Base-by-base conservation (phyloP, 2,797 vertebrate genomes). In the Ceryle rudis region DNA sequence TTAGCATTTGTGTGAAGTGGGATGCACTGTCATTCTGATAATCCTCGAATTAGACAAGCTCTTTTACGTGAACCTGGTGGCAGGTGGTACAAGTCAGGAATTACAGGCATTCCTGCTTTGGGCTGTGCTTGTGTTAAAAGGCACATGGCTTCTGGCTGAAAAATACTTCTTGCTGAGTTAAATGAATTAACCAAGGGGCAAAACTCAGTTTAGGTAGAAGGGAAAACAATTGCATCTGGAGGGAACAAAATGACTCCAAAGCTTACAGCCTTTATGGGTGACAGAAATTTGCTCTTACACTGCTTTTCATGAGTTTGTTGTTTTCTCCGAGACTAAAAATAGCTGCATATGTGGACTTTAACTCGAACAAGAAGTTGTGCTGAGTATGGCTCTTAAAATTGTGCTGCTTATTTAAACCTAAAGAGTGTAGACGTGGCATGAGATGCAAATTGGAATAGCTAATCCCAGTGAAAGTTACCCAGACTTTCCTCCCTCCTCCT, bases 101-200 rank as follows among this genome's bases (percentile, higher is more conserved):
- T 98, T 98, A 97, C 96, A 99, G 97, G 91, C 97, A 98, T 99
- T 98, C 97, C 86, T 94, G 98, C 98, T 98, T 97, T 90, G 96
- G 98, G 99, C 97, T 77, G 85, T 94, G 69, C 83, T 97, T 97
- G 91, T 96, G 97, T 96, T 86, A 97, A 96, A 97, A 89, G 77
- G 77, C 78, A 88, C 83, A 51, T 61, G 79, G 77, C 86, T 94
- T 90, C 83, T 93, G 93, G 94, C 95, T 96, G 94, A 94, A 92
- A 69, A 95, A 85, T 35, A 73, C 65, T 93, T 96, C 67, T 96
- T 97, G 69, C 78, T 29, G 64, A 86, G 54, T 80, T 92, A 90
- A 96, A 93, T 85, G 37, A 92, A 72, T 91, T 94, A 87, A 94
- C 83, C 81, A 83, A 93, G 46, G 83, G 87, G 87, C 80, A 87